These are phyloP conservation scores for Anguilla marmorata DNA, from an alignment of 2,797 vertebrate genomes.

Conservation along the genomic window DNA sequence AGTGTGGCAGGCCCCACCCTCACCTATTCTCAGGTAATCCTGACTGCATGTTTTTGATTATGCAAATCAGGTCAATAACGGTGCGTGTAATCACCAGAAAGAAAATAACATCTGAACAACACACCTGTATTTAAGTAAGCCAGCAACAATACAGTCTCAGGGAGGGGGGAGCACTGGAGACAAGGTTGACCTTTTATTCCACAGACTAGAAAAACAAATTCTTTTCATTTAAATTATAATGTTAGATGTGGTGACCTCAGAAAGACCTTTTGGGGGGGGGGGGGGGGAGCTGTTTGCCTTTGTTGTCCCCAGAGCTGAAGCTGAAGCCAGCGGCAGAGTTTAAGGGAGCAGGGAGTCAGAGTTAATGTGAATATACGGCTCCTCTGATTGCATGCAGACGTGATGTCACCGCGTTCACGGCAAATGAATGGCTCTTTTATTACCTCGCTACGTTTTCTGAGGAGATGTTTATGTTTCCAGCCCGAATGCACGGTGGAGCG, in stretches of 20 bases:
- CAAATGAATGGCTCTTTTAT: conserved; percentile 18
- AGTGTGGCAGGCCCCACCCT: neutral
- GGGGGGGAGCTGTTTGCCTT: neutral
- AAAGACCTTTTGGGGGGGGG: conserved; percentile 15
- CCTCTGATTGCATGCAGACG: conserved; percentile 2
- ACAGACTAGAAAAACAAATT: conserved; percentile 11
- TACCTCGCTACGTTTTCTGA: conserved; percentile 34
- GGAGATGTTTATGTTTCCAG: conserved; percentile 34
- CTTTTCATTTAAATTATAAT: conserved; percentile 15
- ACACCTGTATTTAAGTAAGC: neutral
- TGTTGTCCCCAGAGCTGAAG: conserved; percentile 4
- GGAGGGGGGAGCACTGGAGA: neutral
- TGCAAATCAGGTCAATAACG: neutral
- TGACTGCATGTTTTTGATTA: neutral
- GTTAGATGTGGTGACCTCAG: conserved; percentile 22
- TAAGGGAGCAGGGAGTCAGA: neutral
- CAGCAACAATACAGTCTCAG: neutral
- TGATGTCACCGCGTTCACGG: conserved; percentile 18
- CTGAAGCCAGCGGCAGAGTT: conserved; percentile 21
- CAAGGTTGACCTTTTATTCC: conserved; percentile 22
- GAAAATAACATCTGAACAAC: neutral
- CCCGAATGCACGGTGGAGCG: conserved; percentile 29
- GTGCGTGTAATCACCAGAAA: neutral
- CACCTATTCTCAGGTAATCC: neutral
- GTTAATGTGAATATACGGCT: conserved; percentile 25